These are phyloP conservation scores for Agonopterix alstromeriana DNA, from an alignment of 2,888 invertebrate genomes.

Conservation along the genomic window DNA sequence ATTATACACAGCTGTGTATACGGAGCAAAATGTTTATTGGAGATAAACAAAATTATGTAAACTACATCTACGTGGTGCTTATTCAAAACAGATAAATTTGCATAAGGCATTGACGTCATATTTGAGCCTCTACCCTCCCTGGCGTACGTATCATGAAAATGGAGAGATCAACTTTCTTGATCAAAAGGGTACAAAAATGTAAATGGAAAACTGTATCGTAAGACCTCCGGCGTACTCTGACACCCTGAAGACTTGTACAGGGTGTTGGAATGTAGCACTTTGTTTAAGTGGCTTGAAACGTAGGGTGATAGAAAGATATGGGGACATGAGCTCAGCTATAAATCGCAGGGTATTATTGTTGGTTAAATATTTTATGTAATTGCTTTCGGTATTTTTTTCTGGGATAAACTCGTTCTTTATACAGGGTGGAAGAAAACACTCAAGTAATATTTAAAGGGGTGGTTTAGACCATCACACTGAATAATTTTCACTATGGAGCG, in stretches of 20 bases:
- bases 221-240: slow-evolving; percentile 25
- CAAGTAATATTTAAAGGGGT: too few relatives aligned
- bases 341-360: too few relatives aligned
- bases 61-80: slow-evolving; percentile 14
- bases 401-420: too few relatives aligned
- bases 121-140: slow-evolving; percentile 9
- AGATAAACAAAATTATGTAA: slow-evolving; percentile 14
- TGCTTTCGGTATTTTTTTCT: too few relatives aligned
- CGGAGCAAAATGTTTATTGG: slow-evolving; percentile 6
- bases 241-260: slow-evolving; percentile 11
- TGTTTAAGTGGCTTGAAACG: too few relatives aligned
- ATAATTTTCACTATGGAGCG: too few relatives aligned
- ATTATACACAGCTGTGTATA: background rate
- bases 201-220: slow-evolving; percentile 37
- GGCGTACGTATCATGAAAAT: slow-evolving; percentile 17
- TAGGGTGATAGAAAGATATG: too few relatives aligned
- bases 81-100: slow-evolving; percentile 18
- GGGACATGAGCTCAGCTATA: too few relatives aligned
- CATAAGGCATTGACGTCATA: slow-evolving; percentile 17
- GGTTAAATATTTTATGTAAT: too few relatives aligned
- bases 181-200: slow-evolving; percentile 41
- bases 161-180: slow-evolving; percentile 28
- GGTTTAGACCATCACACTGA: too few relatives aligned
- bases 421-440: too few relatives aligned
- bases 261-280: background rate